Evolutionary conservation across 2,797 vertebrate genomes (phyloP), one percentile per base, ranked within the genome.

Genomic region (Poliocrania exsul): DNA sequence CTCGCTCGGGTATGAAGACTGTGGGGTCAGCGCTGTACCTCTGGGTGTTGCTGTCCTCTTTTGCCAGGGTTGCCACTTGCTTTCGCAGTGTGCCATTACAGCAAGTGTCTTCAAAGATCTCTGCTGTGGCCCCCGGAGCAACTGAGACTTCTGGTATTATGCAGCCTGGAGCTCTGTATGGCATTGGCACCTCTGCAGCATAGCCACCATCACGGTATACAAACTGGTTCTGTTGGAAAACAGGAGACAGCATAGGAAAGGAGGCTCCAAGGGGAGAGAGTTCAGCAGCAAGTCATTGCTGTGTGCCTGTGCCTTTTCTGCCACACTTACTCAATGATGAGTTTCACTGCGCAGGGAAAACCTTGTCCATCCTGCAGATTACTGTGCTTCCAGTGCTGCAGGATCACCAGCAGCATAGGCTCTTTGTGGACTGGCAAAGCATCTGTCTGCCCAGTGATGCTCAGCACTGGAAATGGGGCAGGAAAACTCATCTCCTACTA

Each of bases 1-100:
- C 97, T 35, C 99, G 98, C 78, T 99, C 99, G 0, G 98, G 98
- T 16, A 99, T 97, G 96, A 99, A 99, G 85, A 98, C 98, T 0
- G 99, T 99, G 88, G 99, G 99, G 94, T 99, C 99, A 0, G 99
- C 99, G 6, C 99, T 99, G 98, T 99, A 99, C 58, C 99, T 98
- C 98, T 99, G 99, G 23, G 98, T 97, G 77, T 98, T 98, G 65
- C 97, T 98, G 81, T 99, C 99, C 64, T 99, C 99, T 8, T 96
- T 98, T 6, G 96, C 82, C 33, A 98, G 96, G 70, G 98, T 96
- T 77, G 97, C 84, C 84, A 58, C 97, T 86, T 98, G 98, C 88
- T 99, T 99, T 81, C 98, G 98, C 35, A 99, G 97, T 2, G 98
- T 99, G 24, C 99, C 99, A 0, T 99, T 99, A 46, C 99, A 99